These are phyloP conservation scores for Caenorhabditis angaria DNA, from an alignment of 2,888 invertebrate species.

Conservation along the genomic window DNA sequence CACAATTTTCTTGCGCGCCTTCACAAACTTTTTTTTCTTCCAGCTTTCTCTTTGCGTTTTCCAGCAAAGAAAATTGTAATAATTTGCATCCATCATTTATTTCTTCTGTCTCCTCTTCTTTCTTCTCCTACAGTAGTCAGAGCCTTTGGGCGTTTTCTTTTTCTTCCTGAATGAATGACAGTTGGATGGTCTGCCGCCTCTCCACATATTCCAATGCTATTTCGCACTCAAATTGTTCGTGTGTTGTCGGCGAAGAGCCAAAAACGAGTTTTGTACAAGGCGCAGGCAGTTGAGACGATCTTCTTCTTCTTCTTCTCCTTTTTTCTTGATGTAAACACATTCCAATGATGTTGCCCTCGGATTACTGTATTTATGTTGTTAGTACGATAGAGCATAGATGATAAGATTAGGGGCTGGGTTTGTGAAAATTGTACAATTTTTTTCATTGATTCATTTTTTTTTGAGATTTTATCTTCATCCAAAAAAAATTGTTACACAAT, in stretches of 20 bases:
- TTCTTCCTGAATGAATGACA: constrained; percentile 1
- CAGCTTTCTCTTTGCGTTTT: background rate
- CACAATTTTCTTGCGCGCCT: too few relatives aligned
- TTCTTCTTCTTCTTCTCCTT: constrained; percentile 11
- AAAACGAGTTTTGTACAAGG: constrained; percentile 44
- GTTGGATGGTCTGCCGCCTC: constrained; percentile 13
- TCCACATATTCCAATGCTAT: constrained; percentile 27
- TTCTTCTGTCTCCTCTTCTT: too few relatives aligned
- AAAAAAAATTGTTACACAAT: too few relatives aligned
- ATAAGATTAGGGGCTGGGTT: too few relatives aligned
- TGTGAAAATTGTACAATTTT: too few relatives aligned
- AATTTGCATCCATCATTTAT: background rate
- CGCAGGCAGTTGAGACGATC: constrained; percentile 39
- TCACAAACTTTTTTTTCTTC: background rate
- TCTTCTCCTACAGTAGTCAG: background rate
- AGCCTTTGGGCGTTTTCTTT: background rate
- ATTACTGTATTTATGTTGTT: background rate
- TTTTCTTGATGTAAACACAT: constrained; percentile 11
- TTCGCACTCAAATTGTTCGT: constrained; percentile 16
- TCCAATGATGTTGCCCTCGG: background rate
- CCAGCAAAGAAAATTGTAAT: background rate
- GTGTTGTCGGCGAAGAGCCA: constrained; percentile 35
- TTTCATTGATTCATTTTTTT: too few relatives aligned
- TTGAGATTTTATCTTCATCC: too few relatives aligned
- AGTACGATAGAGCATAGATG: background rate